Evolutionary conservation across 2,113 vertebrate genomes (phyloP).

Genomic region (Elanoides forficatus): DNA sequence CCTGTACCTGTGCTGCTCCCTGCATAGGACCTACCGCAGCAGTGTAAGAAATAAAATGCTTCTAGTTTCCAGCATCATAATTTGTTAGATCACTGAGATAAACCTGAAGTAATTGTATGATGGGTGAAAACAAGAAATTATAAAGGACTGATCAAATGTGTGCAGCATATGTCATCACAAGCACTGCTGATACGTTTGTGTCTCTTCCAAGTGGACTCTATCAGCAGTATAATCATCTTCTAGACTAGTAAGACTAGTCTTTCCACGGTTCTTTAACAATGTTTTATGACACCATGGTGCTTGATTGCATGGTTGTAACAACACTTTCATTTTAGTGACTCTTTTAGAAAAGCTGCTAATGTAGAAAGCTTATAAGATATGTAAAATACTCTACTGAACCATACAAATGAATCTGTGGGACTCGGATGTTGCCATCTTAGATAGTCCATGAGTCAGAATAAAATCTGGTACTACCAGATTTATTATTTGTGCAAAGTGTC

Average conservation of each 20-base stretch:
- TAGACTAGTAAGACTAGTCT: slow-evolving; percentile 1
- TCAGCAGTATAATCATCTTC: not conserved
- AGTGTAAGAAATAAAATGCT: not conserved
- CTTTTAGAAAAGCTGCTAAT: not conserved
- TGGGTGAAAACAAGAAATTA: not conserved
- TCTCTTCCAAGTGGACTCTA: not conserved
- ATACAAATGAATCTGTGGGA: slow-evolving; percentile 57
- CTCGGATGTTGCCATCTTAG: slow-evolving; percentile 18
- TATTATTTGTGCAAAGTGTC: slow-evolving; percentile 44
- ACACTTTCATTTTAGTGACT: slow-evolving; percentile 1
- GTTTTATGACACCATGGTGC: not conserved
- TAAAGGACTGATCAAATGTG: not conserved
- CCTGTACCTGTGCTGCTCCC: not conserved
- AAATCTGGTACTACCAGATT: slow-evolving; percentile 48
- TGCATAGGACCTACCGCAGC: not conserved
- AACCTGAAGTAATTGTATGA: not conserved
- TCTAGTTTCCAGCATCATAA: not conserved
- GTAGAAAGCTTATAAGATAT: not conserved
- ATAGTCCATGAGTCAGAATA: slow-evolving; percentile 49
- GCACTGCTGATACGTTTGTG: not conserved
- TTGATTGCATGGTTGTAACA: not conserved
- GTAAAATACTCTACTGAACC: slow-evolving; percentile 18
- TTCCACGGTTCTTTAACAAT: not conserved
- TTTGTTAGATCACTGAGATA: not conserved
- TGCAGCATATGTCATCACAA: not conserved